Percentiles rank a stretch among this genome's conserved stretches.
Conservation (phyloP, 2,888 invertebrate genomes). For the Cryptus armator region DNA sequence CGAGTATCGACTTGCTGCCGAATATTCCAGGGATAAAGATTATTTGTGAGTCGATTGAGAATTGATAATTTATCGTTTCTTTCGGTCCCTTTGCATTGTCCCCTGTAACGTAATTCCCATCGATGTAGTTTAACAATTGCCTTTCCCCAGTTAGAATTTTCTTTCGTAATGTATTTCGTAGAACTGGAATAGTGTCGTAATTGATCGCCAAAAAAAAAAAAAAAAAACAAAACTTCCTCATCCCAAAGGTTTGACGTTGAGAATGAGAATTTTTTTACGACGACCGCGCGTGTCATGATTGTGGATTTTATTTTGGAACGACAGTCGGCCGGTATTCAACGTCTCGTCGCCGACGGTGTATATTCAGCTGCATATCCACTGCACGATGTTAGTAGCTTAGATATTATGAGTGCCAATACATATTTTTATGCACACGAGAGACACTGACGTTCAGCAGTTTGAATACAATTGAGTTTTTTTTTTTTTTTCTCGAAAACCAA, state of each 20-base stretch:
- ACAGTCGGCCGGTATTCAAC: conserved; percentile 90
- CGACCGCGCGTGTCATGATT: conserved; percentile 89
- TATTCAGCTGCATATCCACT: conserved; percentile 91
- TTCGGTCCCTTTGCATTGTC: conserved; percentile 14
- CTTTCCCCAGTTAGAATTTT: conserved; percentile 59
- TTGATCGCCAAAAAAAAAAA: conserved; percentile 36
- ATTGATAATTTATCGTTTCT: conserved; percentile 22
- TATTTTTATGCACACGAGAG: conserved; percentile 26
- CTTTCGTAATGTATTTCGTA: conserved; percentile 40
- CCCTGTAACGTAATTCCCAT: conserved; percentile 49
- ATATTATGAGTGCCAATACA: conserved; percentile 31
- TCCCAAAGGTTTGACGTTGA: conserved; percentile 88
- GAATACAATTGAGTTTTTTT: background rate
- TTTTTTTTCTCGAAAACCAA: background rate
- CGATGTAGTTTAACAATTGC: conserved; percentile 50
- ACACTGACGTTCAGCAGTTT: conserved; percentile 37
- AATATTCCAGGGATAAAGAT: conserved; percentile 90
- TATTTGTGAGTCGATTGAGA: conserved; percentile 88
- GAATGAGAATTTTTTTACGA: conserved; percentile 89
- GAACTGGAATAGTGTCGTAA: conserved; percentile 44
- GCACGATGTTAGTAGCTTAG: conserved; percentile 89
- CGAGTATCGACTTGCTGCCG: conserved; percentile 89
- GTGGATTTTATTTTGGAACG: conserved; percentile 92
- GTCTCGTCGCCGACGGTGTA: conserved; percentile 88
- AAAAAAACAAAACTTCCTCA: conserved; percentile 51